phyloP scores from a whole-genome alignment of 2,113 vertebrate genomes.

The Nesoenas mayeri region DNA sequence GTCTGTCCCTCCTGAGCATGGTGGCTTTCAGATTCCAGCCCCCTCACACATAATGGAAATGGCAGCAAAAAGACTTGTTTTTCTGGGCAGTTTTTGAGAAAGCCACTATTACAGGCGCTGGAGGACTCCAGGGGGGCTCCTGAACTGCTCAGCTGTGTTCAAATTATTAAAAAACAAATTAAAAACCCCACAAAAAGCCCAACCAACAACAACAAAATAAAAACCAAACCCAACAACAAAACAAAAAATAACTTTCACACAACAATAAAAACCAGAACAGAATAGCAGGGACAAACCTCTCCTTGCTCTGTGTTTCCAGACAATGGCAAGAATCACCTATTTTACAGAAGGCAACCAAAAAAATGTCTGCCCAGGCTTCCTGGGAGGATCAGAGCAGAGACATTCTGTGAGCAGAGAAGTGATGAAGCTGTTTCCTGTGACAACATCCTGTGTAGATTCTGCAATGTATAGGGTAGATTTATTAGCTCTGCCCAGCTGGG shows the following conservation, averaged over 20 bases:
- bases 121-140: neutral
- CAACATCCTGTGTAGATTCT: constrained; percentile 33
- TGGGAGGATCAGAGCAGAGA: neutral
- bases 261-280: neutral
- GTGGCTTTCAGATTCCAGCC: neutral
- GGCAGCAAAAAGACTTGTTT: neutral
- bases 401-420: neutral
- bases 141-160: neutral
- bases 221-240: too few relatives aligned
- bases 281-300: neutral
- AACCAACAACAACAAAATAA: too few relatives aligned
- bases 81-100: neutral
- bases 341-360: neutral
- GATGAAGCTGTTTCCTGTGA: constrained; percentile 8
- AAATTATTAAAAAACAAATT: neutral
- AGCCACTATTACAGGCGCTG: neutral
- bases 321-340: neutral
- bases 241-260: neutral
- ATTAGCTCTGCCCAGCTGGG: neutral
- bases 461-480: neutral
- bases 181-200: neutral
- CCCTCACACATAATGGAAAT: neutral
- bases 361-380: neutral
- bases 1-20: neutral
- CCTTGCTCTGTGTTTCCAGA: neutral